A percentile compares a stretch with the other conserved stretches of the same genome.
Conservation (phyloP, 2,113 vertebrate genomes). For the Dendropsophus ebraccatus region DNA sequence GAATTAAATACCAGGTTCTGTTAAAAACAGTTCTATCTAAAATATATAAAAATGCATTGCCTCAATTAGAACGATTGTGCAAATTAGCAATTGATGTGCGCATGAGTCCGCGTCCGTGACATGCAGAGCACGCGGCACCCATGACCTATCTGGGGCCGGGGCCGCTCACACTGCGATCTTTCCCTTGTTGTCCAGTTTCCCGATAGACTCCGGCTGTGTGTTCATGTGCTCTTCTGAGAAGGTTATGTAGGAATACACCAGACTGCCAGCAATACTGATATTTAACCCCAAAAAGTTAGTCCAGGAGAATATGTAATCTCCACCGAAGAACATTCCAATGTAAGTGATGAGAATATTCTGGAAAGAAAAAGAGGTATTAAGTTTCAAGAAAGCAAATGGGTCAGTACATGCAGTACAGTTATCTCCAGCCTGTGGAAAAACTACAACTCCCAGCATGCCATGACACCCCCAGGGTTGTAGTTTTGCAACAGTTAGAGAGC, state of each 20-base stretch:
- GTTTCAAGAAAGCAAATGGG: too few species aligned
- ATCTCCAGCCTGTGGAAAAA: too few species aligned
- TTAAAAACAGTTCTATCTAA: slow-evolving; percentile 44
- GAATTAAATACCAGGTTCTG: slow-evolving; percentile 44
- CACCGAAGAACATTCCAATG: slow-evolving; percentile 96
- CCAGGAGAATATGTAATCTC: slow-evolving; percentile 98
- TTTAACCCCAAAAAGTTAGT: slow-evolving; percentile 95
- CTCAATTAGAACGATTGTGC: slow-evolving; percentile 35
- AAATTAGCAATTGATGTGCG: slow-evolving; percentile 52
- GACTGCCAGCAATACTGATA: slow-evolving; percentile 95
- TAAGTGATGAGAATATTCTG: slow-evolving; percentile 98
- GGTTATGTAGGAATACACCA: slow-evolving; percentile 95
- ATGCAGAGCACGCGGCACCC: not conserved
- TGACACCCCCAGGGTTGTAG: too few species aligned
- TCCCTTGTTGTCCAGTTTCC: slow-evolving; percentile 77
- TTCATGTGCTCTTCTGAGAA: slow-evolving; percentile 87
- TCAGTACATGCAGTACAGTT: too few species aligned
- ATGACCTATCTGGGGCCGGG: not conserved
- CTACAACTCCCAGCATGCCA: too few species aligned
- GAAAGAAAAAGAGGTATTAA: slow-evolving; percentile 50
- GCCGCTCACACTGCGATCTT: slow-evolving; percentile 76
- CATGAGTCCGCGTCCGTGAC: not conserved
- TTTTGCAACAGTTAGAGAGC: too few species aligned
- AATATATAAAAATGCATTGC: slow-evolving; percentile 50
- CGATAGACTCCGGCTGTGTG: slow-evolving; percentile 75